Evolutionary conservation across 30 jellyfish, hydroid and myxozoan genomes (phyloP), one percentile per base, ranked within the genome.

Genomic region (Hydra vulgaris): DNA sequence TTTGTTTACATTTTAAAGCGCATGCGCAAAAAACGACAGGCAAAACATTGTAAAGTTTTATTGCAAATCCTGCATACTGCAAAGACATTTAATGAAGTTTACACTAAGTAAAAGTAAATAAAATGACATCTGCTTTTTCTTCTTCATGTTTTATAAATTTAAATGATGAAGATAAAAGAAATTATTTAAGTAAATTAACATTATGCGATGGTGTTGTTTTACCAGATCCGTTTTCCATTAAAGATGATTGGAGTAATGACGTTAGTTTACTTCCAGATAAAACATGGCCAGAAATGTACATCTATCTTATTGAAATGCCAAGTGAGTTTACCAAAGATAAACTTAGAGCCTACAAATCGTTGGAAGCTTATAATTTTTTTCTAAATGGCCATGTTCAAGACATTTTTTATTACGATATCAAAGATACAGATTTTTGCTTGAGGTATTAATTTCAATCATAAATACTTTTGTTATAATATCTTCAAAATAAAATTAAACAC

Each of bases 301-400:
- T 56, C 72, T 56, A 56, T n/a, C n/a, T 56, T 16, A 15, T 56
- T 16, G 72, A 56, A n/a, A 56, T n/a, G 16, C 72, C 72, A 15
- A 56, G 72, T 56, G 72, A 56, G n/a, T 56, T 15, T 56, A 56
- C 72, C 16, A 56, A n/a, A 56, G 72, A 56, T n/a, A 56, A 56
- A n/a, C 16, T 56, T n/a, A 56, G 72, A n/a, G 16, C 17, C n/a
- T 56, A 56, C n/a, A 56, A 56, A 56, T 56, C 85, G 23, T 74
- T 73, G 21, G 85, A 82, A 56, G 89, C 72, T 22, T 81, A 70
- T 69, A 81, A 81, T n/a, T 71, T 25, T 81, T 81, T 81, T 23
- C 23, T 70, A 23, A 66, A 25, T 61, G 86, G 86, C 52, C 88
- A 80, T 73, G 86, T 73, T 19, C 86, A 82, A 23, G 86, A 82